Evolutionary conservation across 2,888 invertebrate species (phyloP).

Genomic region (Asteroscopus sphinx): DNA sequence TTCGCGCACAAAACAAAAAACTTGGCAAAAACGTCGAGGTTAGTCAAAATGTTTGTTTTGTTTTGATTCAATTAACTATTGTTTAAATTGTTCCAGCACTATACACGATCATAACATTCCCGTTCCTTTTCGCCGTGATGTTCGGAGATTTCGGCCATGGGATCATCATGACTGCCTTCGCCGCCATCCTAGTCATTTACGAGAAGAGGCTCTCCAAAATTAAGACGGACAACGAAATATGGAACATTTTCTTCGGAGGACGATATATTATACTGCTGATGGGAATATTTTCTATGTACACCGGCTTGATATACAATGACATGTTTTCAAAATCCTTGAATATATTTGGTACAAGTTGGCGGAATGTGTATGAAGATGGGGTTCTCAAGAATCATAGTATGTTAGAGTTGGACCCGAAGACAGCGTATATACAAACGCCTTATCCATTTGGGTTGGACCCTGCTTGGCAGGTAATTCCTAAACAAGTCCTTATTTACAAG

Average conservation of each 20-base stretch:
- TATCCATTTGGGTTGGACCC: conserved; percentile 94
- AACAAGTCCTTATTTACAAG: background rate
- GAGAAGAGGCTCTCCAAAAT: conserved; percentile 90
- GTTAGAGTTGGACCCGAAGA: conserved; percentile 84
- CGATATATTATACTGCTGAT: conserved; percentile 93
- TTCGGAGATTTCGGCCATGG: conserved; percentile 94
- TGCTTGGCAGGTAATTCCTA: conserved; percentile 90
- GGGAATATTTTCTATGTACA: conserved; percentile 93
- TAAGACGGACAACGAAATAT: conserved; percentile 91
- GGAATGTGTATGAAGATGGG: conserved; percentile 75
- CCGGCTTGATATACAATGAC: conserved; percentile 94
- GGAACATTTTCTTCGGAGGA: conserved; percentile 93
- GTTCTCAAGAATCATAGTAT: conserved; percentile 68
- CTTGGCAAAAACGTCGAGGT: too few species aligned
- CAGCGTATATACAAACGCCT: conserved; percentile 81
- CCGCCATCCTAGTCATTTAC: conserved; percentile 90
- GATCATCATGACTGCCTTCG: conserved; percentile 91
- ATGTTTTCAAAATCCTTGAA: conserved; percentile 93
- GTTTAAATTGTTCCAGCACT: conserved; percentile 84
- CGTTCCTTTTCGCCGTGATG: conserved; percentile 94
- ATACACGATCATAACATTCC: conserved; percentile 93
- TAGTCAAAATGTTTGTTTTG: too few species aligned
- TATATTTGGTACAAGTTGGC: conserved; percentile 92
- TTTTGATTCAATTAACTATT: background rate
- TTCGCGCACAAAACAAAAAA: too few species aligned